Conservation (phyloP, 1,140 invertebrate species). For the Polyergus mexicanus region DNA sequence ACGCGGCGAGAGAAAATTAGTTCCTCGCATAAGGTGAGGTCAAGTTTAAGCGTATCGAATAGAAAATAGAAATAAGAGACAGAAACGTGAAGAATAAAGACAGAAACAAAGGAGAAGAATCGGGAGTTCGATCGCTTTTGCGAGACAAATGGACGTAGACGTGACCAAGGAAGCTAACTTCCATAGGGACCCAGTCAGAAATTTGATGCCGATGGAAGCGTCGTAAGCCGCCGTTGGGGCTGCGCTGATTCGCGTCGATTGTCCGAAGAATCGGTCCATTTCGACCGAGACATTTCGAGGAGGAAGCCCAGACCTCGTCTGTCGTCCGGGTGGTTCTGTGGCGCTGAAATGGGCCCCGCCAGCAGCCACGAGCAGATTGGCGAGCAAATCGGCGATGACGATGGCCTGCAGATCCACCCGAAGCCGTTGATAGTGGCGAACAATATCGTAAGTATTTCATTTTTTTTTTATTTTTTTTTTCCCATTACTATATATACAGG, state of each 20-base stretch:
- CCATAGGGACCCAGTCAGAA: conserved; percentile 27
- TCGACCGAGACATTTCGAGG: conserved; percentile 28
- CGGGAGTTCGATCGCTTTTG: background rate
- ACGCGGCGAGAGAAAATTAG: background rate
- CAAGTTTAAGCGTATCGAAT: background rate
- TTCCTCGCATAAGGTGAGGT: background rate
- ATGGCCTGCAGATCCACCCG: conserved; percentile 83
- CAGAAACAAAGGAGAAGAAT: background rate
- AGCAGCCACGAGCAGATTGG: conserved; percentile 79
- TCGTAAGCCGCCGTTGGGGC: conserved; percentile 37
- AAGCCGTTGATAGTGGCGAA: conserved; percentile 71
- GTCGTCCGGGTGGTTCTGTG: conserved; percentile 63
- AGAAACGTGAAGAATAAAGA: too few relatives aligned
- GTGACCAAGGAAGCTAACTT: conserved; percentile 62
- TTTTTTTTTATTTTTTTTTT: background rate
- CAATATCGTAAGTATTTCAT: conserved; percentile 77
- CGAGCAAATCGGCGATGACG: conserved; percentile 83
- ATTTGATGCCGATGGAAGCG: conserved; percentile 54
- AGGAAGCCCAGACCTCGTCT: background rate
- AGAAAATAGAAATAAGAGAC: background rate
- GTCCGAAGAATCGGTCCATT: conserved; percentile 29
- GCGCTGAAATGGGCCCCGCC: conserved; percentile 83
- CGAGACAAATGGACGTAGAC: conserved; percentile 48
- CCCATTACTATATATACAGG: too few relatives aligned
- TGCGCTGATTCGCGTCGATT: conserved; percentile 57